phyloP scores from a whole-genome alignment of 2,113 vertebrate genomes.

The Probosciger aterrimus region DNA sequence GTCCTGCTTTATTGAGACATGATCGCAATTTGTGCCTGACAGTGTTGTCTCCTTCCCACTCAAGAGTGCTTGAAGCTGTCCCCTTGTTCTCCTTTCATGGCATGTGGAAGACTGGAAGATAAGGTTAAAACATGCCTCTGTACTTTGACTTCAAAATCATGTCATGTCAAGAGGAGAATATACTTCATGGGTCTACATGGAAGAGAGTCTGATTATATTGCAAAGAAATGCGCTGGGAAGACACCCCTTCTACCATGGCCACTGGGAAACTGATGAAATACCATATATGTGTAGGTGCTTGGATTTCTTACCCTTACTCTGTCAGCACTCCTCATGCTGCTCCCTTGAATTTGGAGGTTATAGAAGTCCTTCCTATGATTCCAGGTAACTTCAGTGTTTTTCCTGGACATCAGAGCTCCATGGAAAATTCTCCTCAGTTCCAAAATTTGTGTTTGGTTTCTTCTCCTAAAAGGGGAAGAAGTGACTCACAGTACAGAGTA shows the following conservation, averaged over 20 bases:
- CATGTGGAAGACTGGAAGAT: neutral
- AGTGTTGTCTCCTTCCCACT: neutral
- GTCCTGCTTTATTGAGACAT: neutral
- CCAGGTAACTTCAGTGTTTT: neutral
- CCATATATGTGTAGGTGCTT: accelerated
- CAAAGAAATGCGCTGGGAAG: neutral
- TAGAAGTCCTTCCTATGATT: neutral
- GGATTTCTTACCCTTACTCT: neutral
- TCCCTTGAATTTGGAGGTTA: neutral
- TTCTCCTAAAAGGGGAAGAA: neutral
- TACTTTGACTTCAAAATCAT: neutral
- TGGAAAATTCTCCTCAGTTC: neutral
- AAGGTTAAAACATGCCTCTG: neutral
- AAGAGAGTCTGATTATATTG: neutral
- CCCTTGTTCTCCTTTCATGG: neutral
- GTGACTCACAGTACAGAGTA: neutral
- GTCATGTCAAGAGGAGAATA: neutral
- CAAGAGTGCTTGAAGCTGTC: neutral
- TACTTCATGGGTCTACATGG: neutral
- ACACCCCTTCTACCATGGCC: accelerated
- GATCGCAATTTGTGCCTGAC: accelerated
- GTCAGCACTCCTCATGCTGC: neutral
- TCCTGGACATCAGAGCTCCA: neutral
- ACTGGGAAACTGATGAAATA: neutral
- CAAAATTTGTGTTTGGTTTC: neutral